phyloP scores from a whole-genome alignment of 2,888 invertebrate genomes.

The Cantharis flavilabris region DNA sequence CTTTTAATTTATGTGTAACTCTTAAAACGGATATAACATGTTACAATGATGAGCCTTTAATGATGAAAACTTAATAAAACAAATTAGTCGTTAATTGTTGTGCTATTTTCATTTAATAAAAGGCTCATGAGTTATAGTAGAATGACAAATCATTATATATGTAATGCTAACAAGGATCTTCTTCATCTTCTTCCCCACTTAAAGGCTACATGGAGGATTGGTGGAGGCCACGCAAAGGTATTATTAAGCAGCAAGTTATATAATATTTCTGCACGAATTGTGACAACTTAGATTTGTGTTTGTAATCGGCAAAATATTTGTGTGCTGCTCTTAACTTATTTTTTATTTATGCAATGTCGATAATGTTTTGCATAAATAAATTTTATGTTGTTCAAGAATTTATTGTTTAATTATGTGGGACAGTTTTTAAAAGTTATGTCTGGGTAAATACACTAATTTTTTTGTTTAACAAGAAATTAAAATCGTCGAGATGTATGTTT shows the following conservation, averaged over 20 bases:
- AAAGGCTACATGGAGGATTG: conserved; percentile 98
- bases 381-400: neutral
- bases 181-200: conserved; percentile 82
- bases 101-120: conserved; percentile 8
- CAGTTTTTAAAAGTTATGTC: neutral
- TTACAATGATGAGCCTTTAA: neutral
- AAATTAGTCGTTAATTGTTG: neutral
- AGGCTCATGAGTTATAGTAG: conserved; percentile 29
- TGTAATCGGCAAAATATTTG: conserved; percentile 18
- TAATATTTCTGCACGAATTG: conserved; percentile 11
- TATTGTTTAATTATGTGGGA: neutral
- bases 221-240: conserved; percentile 97
- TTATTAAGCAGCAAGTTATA: conserved; percentile 48
- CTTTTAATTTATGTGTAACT: conserved; percentile 7
- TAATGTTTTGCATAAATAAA: neutral
- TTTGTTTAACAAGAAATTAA: neutral
- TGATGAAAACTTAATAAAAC: neutral
- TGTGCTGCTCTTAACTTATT: conserved; percentile 8
- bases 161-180: conserved; percentile 65
- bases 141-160: conserved; percentile 42
- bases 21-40: neutral
- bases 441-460: neutral
- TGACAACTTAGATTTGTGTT: conserved; percentile 10
- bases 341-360: conserved; percentile 18
- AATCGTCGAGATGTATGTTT: conserved; percentile 33